Base-by-base conservation (phyloP, 1,140 invertebrate species). In the Chlorops oryzae region DNA sequence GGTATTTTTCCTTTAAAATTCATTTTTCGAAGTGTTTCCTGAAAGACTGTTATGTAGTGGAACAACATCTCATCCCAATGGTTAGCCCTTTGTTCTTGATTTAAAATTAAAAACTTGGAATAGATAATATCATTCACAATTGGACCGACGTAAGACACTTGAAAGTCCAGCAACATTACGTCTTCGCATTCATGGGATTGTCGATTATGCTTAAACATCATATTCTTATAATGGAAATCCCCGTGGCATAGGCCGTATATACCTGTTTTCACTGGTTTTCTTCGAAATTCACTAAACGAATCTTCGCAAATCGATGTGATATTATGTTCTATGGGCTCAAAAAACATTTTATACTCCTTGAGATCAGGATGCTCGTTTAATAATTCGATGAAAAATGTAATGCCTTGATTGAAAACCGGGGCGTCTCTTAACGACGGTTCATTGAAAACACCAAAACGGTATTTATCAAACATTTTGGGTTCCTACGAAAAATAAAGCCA, bases 401-500 rank as follows among this genome's bases (percentile, higher is more conserved):
- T 13, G 5, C 48, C 27, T 10, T 24, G 18, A 2, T 9, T 35
- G 5, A 59, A 40, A 3, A 50, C 48, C 1, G 49, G 27, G 13
- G 45, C 43, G 18, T 54, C 40, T n/a, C 52, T 32, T 4, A 58
- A 35, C 3, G 50, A 42, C 0, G 54, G 56, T 35, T 53, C 17
- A 3, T 50, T 58, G n/a, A 47, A 51, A 5, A 53, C 22, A 46
- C 50, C 50, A 5, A 55, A 43, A 15, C 38, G 17, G 2, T 40
- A 49, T 13, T 47, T n/a, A 13, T 53, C 40, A 37, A 50, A 56
- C 4, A 43, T 18, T n/a, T 34, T 6, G 9, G 55, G 51, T 13
- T 54, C 18, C 47, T 47, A 21, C 25, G 22, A 13, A 32, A 32
- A 10, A 23, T 12, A 42, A 49, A 44, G 21, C 15, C 15, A 17